Conservation (phyloP, 1,140 invertebrate species). For the Sesamia nonagrioides region DNA sequence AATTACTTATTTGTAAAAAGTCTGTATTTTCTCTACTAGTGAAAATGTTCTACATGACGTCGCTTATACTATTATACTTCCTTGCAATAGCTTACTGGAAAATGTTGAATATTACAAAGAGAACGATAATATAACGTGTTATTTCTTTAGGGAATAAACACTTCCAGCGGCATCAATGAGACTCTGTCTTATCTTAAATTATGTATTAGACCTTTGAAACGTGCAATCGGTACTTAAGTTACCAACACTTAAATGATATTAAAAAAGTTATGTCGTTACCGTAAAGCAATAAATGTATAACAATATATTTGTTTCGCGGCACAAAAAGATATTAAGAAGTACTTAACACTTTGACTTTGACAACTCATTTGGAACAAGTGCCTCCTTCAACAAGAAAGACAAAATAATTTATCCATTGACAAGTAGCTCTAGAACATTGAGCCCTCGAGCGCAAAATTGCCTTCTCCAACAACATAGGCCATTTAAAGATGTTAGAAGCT, state of each 20-base stretch:
- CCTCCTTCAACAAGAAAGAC: slow-evolving; percentile 2
- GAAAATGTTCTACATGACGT: not conserved
- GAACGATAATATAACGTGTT: slow-evolving; percentile 25
- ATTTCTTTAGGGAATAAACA: slow-evolving; percentile 33
- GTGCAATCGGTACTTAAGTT: too few species aligned
- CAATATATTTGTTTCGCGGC: too few species aligned
- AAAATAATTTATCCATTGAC: not conserved
- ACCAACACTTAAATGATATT: too few species aligned
- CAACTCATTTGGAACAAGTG: not conserved
- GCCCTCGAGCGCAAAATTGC: slow-evolving; percentile 2
- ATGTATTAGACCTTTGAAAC: not conserved
- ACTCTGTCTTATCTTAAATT: not conserved
- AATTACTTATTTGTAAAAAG: not conserved
- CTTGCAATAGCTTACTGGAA: slow-evolving; percentile 19
- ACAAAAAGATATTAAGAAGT: too few species aligned
- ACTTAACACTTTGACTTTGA: not conserved
- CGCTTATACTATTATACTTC: slow-evolving; percentile 18
- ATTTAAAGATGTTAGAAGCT: slow-evolving; percentile 17
- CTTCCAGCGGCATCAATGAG: not conserved
- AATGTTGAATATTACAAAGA: slow-evolving; percentile 41
- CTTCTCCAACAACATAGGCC: slow-evolving; percentile 15
- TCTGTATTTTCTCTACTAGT: not conserved
- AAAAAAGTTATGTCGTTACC: too few species aligned
- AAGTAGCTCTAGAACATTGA: not conserved
- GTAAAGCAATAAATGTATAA: too few species aligned